Evolutionary conservation across 2,797 vertebrate genomes (phyloP), one percentile per base, ranked within the genome.

Genomic region (Florisuga fusca): DNA sequence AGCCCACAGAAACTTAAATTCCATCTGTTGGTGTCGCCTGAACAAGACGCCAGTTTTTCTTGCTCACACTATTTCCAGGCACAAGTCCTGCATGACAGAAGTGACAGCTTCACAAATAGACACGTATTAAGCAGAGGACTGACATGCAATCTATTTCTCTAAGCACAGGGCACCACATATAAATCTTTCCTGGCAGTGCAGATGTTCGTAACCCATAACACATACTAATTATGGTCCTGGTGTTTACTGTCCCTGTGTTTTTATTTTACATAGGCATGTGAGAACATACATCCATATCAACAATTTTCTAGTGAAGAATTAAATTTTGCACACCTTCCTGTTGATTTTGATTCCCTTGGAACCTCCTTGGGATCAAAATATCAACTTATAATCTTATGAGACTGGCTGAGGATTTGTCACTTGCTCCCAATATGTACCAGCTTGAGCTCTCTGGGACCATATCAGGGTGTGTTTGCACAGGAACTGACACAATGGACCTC

Each of bases 381-480:
- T 3, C 51, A 31, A 27, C 55, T 34, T 57, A 34, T 55, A 64
- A 34, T 67, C n/a, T 46, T 36, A 10, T 2, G 7, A 54, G 45
- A 68, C n/a, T 38, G 22, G 7, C 69, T 71, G 50, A 74, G 4
- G 8, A 3, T 53, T 48, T 69, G 15, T 78, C 19, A 23, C 21
- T 33, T 0, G 0, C 23, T 85, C 34, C 8, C 0, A 0, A 3
- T 1, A 0, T 20, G 12, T 91, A 53, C 7, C 3, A 14, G 6
- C 17, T 34, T 17, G 3, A 80, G 57, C 17, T 53, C 22, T 36
- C 33, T 69, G 82, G 51, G 82, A 9, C 18, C 2, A 5, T 7
- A 43, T 82, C 29, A 11, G 50, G 7, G 7, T 36, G 12, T 63
- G 15, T 74, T 72, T 72, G 25, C 9, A 34, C 13, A 46, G 51